phyloP scores from a whole-genome alignment of 2,888 invertebrate genomes.

The Hermodice carunculata region DNA sequence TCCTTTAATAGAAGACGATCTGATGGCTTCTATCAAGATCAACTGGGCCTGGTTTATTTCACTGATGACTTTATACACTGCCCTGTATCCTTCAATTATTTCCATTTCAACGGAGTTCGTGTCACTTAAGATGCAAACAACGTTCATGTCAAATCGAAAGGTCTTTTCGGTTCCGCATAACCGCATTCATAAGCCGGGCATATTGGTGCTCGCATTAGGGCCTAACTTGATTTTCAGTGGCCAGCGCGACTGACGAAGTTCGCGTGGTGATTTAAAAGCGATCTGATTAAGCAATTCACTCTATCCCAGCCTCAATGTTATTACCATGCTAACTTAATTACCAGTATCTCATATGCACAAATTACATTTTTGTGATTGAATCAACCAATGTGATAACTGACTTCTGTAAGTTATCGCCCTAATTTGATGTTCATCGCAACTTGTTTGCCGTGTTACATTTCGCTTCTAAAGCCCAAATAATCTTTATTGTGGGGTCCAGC shows the following conservation, averaged over 20 bases:
- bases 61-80: too few relatives aligned
- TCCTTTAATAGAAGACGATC: too few relatives aligned
- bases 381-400: slow-evolving; percentile 15
- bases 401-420: slow-evolving; percentile 4
- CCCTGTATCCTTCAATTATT: too few relatives aligned
- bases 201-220: slow-evolving; percentile 11
- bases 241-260: background rate
- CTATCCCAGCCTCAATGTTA: background rate
- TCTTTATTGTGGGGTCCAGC: too few relatives aligned
- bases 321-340: slow-evolving; percentile 6
- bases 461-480: background rate
- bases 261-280: slow-evolving; percentile 4
- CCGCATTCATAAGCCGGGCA: slow-evolving; percentile 13
- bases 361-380: slow-evolving; percentile 12
- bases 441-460: background rate
- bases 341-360: background rate
- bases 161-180: background rate
- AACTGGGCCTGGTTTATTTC: too few relatives aligned
- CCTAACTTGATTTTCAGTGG: slow-evolving; percentile 13
- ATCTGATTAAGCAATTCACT: background rate
- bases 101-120: background rate
- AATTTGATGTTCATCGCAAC: background rate
- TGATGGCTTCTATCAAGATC: too few relatives aligned
- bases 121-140: background rate
- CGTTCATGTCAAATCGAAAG: background rate